Base-by-base conservation (phyloP, 2,797 vertebrate species). In the Micromesistius poutassou region DNA sequence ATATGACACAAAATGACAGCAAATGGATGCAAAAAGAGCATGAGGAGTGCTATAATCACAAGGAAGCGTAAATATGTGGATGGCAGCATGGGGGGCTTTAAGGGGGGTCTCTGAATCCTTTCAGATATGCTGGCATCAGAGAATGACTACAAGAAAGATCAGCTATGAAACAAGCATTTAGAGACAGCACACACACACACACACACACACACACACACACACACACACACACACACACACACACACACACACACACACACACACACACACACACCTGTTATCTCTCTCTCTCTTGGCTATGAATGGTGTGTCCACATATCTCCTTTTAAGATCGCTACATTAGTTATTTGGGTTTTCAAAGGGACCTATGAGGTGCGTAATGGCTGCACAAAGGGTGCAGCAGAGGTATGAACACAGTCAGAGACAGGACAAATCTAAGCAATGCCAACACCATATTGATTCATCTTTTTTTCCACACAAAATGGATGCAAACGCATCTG, bases 1-100 rank as follows among this genome's bases (percentile, higher is more conserved):
- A 36, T 76, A 31, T 66, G 55, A 46, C 50, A 25, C 9, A n/a
- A n/a, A n/a, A n/a, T n/a, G n/a, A n/a, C n/a, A 68, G 25, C 62
- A 28, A 68, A 68, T 68, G n/a, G 25, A 62, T 62, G 62, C n/a
- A 25, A 28, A 68, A n/a, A 68, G 62, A 68, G 62, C 62, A 68
- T 13, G 25, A 30, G 10, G 25, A 68, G 12, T 28, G 62, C 25
- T 28, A 25, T 68, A 68, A 68, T 9, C 62, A 68, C 25, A 68
- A 68, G n/a, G 62, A 9, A 68, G n/a, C 10, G 62, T 68, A 68
- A 28, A 68, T 25, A 13, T 13, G 62, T 25, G 19, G 46, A 55
- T 55, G 46, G 46, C 46, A 19, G 42, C 42, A 22, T 22, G 55
- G 55, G 6, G 22, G 55, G n/a, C 55, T 62, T 8, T 25, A 6